phyloP scores from a whole-genome alignment of 1,140 invertebrate species.

The Apis laboriosa region DNA sequence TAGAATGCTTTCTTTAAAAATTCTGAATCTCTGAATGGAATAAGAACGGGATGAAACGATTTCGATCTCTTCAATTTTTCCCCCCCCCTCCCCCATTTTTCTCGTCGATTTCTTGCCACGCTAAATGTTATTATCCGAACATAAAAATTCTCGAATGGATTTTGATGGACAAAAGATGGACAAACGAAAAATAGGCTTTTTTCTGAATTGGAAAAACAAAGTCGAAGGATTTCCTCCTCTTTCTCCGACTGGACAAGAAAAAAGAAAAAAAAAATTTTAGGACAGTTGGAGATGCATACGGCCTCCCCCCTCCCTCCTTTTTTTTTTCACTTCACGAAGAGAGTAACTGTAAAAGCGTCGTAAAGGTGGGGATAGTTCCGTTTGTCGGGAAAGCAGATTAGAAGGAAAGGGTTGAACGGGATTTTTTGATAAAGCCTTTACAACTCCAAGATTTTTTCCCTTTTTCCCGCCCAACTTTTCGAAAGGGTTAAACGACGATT shows the following conservation, averaged over 20 bases:
- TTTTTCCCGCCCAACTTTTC: too few relatives aligned
- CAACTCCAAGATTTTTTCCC: constrained; percentile 36
- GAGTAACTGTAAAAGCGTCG: constrained; percentile 62
- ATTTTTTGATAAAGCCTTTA: constrained; percentile 62
- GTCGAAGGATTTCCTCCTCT: background rate
- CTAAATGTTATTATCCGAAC: background rate
- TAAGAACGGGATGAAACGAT: background rate
- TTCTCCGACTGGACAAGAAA: background rate
- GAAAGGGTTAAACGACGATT: constrained; percentile 46
- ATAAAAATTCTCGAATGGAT: background rate
- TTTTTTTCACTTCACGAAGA: background rate
- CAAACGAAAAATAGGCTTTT: background rate
- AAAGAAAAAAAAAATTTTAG: background rate
- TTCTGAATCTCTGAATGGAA: background rate
- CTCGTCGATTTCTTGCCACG: background rate
- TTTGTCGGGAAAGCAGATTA: constrained; percentile 47
- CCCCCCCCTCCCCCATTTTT: background rate
- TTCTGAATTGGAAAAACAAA: background rate
- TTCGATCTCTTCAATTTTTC: too few relatives aligned
- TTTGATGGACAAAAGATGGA: background rate
- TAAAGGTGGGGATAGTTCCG: constrained; percentile 38
- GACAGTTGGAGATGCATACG: constrained; percentile 31
- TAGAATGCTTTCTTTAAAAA: too few relatives aligned
- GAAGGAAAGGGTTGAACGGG: constrained; percentile 51
- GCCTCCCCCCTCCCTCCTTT: background rate